Evolutionary conservation across 2,888 invertebrate genomes (phyloP), one percentile per base, ranked within the genome.

Genomic region (Adela reaumurella): DNA sequence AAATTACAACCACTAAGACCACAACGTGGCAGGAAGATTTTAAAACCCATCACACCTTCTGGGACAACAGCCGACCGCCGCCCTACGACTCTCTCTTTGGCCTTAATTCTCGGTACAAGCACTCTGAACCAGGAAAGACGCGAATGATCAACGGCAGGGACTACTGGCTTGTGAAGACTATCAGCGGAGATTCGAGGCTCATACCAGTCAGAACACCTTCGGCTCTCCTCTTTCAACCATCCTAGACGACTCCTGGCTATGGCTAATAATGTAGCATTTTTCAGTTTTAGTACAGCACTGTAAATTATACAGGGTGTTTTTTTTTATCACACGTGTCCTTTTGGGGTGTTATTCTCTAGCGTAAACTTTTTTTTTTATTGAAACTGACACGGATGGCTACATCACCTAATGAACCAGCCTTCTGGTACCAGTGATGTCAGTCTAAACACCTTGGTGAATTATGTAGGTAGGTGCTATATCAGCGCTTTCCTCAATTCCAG

Each of bases 191-290:
- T 17, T 83, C 72, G n/a, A 82, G 85, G 55, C 72, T 92, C 50
- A 83, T 92, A 47, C 92, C 92, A 0, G 80, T 88, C 0, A 71
- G 90, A 54, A 83, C 88, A 2, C 90, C 91, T 0, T 91, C 92
- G 0, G 89, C 91, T 11, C 83, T 90, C 46, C 68, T 92, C 3
- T 92, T 89, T 69, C 86, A 87, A 53, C 24, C 24, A 3, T 35
- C 84, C 81, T 57, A 68, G 78, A 11, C 70, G 59, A 58, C 41
- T 20, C n/a, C 4, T 19, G 19, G 49, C 47, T 49, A 47, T 46
- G 50, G 48, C 43, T 19, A 43, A 50, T 54, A 50, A n/a, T 5
- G 17, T 24, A 16, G 35, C 35, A 29, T 46, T 14, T 47, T 47
- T 47, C 17, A 17, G 17, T 47, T 47, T 18, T 17, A 42, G 43